phyloP scores from a whole-genome alignment of 1,140 invertebrate species.

The Chlorops oryzae region DNA sequence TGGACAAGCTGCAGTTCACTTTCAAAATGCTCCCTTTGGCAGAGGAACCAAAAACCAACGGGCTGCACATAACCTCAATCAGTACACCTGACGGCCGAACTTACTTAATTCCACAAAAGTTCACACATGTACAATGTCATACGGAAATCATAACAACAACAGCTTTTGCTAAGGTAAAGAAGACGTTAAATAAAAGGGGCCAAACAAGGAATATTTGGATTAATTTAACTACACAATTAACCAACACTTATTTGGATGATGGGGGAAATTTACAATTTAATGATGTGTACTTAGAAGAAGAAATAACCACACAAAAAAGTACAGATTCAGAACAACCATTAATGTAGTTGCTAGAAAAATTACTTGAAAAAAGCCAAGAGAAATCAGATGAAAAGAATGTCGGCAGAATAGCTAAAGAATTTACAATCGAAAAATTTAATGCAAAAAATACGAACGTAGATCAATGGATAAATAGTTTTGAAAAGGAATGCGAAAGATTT shows the following conservation, averaged over 20 bases:
- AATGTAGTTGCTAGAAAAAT: not conserved
- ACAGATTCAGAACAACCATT: not conserved
- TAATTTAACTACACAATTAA: slow-evolving; percentile 19
- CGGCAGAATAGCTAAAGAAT: not conserved
- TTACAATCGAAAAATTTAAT: slow-evolving; percentile 22
- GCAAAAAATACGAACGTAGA: slow-evolving; percentile 24
- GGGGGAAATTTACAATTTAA: slow-evolving; percentile 33
- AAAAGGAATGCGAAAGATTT: slow-evolving; percentile 30
- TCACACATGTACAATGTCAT: no score
- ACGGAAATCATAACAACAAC: no score
- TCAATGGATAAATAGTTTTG: slow-evolving; percentile 32
- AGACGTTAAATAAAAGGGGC: slow-evolving; percentile 28
- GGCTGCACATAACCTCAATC: no score
- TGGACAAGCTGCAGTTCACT: no score
- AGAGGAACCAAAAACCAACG: no score
- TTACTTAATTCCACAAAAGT: no score
- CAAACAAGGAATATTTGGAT: slow-evolving; percentile 34
- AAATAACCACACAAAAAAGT: slow-evolving; percentile 3
- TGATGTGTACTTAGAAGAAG: slow-evolving; percentile 29
- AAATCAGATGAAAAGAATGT: not conserved
- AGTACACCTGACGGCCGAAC: no score
- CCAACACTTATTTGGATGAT: slow-evolving; percentile 29
- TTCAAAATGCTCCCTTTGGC: no score
- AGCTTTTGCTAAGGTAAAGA: slow-evolving; percentile 29
- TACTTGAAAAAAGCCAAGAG: not conserved